phyloP scores from a whole-genome alignment of 1,140 invertebrate species.

The Oppia nitens region DNA sequence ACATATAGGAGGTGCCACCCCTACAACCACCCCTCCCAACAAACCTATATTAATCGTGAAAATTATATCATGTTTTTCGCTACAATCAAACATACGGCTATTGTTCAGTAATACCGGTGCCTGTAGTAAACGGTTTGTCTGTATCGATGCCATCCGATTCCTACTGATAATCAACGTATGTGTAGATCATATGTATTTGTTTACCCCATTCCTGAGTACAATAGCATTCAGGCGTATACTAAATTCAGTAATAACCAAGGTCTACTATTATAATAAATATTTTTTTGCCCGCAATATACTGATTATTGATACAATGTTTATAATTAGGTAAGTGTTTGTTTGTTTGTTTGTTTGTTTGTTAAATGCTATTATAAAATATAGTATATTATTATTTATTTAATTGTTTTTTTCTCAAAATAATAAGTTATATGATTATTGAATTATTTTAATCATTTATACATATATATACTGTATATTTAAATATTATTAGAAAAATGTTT shows the following conservation, averaged over 20 bases:
- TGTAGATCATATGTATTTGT: constrained; percentile 11
- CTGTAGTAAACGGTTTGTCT: neutral
- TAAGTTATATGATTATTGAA: no score
- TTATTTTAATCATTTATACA: no score
- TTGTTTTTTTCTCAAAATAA: no score
- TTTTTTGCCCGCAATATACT: constrained; percentile 11
- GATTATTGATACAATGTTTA: constrained; percentile 11
- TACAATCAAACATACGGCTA: neutral
- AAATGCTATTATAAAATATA: no score
- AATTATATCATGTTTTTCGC: neutral
- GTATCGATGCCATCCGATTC: neutral
- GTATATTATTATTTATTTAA: no score
- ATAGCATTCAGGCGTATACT: constrained; percentile 7
- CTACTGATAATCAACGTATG: constrained; percentile 9
- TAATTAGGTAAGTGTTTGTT: constrained; percentile 1
- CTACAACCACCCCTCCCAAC: no score
- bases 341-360: neutral
- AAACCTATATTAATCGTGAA: no score
- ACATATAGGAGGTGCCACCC: no score
- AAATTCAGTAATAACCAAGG: constrained; percentile 11
- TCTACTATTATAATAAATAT: constrained; percentile 10
- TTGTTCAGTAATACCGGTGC: neutral
- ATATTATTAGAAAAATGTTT: no score
- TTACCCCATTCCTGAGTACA: constrained; percentile 7
- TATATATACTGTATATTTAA: no score